phyloP scores from a whole-genome alignment of 2,888 invertebrate genomes.

The Tipula lateralis region DNA sequence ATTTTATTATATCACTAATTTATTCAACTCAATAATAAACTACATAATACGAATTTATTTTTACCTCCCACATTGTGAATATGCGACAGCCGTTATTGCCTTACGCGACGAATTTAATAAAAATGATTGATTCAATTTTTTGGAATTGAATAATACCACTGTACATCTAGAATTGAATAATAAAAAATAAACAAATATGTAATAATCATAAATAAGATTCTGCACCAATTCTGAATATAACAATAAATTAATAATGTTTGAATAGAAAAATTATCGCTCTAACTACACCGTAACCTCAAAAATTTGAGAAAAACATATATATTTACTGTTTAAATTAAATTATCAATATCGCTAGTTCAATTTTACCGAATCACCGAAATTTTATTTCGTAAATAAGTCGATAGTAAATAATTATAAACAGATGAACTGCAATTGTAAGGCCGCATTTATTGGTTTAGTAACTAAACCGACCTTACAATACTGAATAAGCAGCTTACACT shows the following conservation, averaged over 20 bases:
- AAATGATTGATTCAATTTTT: slow-evolving; percentile 77
- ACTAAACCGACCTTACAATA: no score
- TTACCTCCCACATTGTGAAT: slow-evolving; percentile 76
- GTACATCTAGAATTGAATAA: slow-evolving; percentile 72
- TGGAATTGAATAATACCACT: slow-evolving; percentile 85
- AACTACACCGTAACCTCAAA: background rate
- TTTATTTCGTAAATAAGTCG: no score
- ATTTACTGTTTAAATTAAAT: background rate
- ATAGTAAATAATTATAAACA: no score
- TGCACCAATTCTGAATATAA: background rate
- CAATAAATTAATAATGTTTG: background rate
- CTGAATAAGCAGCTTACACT: no score
- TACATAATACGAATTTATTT: background rate
- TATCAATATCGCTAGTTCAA: background rate
- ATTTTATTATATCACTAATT: background rate
- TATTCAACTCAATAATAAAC: background rate
- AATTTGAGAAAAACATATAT: background rate
- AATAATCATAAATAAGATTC: background rate
- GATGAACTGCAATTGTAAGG: no score
- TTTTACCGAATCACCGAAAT: no score
- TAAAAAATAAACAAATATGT: background rate
- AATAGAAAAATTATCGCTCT: background rate
- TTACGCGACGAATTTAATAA: slow-evolving; percentile 85
- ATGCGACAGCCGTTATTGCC: slow-evolving; percentile 88
- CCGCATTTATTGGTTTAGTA: no score